phyloP scores from a whole-genome alignment of 2,888 invertebrate genomes.

The Busseola fusca region DNA sequence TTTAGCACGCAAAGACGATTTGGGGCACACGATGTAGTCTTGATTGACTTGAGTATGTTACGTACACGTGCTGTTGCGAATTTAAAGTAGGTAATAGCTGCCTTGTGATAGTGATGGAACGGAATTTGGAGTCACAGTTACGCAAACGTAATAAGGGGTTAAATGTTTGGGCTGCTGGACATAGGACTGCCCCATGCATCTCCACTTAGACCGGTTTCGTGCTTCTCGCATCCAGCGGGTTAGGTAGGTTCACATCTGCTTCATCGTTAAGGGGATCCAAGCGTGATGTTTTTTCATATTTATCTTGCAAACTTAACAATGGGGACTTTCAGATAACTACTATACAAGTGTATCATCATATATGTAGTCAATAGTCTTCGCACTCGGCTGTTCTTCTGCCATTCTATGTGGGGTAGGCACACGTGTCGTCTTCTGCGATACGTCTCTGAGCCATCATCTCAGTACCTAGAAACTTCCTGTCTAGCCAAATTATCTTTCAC shows the following conservation, averaged over 20 bases:
- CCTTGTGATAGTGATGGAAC: conserved; percentile 13
- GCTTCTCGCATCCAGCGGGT: too few species aligned
- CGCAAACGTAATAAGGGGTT: neutral
- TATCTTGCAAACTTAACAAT: too few species aligned
- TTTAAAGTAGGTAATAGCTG: conserved; percentile 11
- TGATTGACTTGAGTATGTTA: conserved; percentile 43
- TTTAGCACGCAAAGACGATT: conserved; percentile 57
- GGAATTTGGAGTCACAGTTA: neutral
- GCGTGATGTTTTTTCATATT: neutral
- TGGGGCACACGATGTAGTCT: conserved; percentile 47
- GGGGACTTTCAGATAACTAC: neutral
- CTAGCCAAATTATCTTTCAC: neutral
- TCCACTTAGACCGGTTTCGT: too few species aligned
- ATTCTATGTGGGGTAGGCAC: neutral
- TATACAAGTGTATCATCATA: neutral
- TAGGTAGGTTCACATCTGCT: neutral
- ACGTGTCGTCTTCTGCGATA: neutral
- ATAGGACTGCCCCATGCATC: too few species aligned
- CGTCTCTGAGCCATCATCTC: neutral
- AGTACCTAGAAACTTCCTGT: neutral
- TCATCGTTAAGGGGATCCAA: neutral
- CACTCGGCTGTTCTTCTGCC: neutral
- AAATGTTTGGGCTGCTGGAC: neutral
- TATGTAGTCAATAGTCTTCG: too few species aligned
- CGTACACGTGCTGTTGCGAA: conserved; percentile 17